These are phyloP conservation scores for Elysia crispata DNA, from an alignment of 2,888 invertebrate genomes.

Conservation along the genomic window DNA sequence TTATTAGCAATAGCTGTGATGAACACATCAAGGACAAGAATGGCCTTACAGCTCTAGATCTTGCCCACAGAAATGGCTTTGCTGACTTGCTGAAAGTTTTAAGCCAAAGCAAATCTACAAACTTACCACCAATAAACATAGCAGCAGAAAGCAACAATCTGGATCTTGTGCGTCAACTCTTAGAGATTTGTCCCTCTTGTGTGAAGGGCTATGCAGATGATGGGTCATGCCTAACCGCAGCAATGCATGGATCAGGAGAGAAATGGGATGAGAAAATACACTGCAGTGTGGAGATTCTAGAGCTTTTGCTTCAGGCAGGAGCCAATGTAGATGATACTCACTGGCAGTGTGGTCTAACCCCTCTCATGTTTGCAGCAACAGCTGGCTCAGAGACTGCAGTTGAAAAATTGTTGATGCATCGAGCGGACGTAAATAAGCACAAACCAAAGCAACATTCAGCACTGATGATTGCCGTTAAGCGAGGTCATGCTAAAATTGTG, in stretches of 20 bases:
- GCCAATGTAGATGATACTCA: background rate
- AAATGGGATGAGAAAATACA: background rate
- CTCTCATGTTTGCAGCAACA: slow-evolving; percentile 19
- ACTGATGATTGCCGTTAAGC: slow-evolving; percentile 15
- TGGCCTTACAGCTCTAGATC: slow-evolving; percentile 17
- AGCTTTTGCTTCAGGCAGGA: slow-evolving; percentile 13
- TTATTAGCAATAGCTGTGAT: background rate
- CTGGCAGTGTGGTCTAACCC: background rate
- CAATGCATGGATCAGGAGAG: background rate
- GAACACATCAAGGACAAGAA: slow-evolving; percentile 18
- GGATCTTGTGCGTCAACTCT: slow-evolving; percentile 17
- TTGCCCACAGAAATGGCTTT: slow-evolving; percentile 30
- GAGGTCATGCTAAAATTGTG: background rate
- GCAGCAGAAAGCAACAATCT: slow-evolving; percentile 18
- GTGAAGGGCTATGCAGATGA: background rate
- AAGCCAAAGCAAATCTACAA: background rate
- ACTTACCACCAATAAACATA: background rate
- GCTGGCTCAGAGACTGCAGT: slow-evolving; percentile 16
- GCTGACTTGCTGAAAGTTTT: slow-evolving; percentile 19
- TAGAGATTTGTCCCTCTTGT: slow-evolving; percentile 15
- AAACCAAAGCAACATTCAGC: background rate
- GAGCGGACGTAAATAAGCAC: slow-evolving; percentile 12
- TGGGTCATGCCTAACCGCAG: slow-evolving; percentile 25
- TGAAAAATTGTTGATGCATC: slow-evolving; percentile 18
- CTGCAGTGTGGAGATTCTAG: slow-evolving; percentile 12